Conservation (phyloP, 2,797 vertebrate genomes). For the Periophthalmus magnuspinnatus region DNA sequence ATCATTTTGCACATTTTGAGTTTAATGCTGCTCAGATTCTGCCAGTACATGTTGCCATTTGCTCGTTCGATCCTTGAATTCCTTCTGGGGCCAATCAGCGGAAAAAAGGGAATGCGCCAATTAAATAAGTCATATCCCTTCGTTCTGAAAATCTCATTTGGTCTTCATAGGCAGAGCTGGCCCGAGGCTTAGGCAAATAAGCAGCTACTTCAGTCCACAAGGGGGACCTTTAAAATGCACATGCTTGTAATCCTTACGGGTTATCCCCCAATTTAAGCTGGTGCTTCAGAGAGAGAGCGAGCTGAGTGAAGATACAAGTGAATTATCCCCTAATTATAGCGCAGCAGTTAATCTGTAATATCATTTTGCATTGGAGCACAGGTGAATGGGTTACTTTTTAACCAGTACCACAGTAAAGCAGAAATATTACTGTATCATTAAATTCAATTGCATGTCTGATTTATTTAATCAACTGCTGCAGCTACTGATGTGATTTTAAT, state of each 20-base stretch:
- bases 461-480: no score
- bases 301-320: background rate
- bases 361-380: background rate
- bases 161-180: conserved; percentile 8
- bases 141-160: conserved; percentile 6
- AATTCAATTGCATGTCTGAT: background rate
- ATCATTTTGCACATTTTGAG: background rate
- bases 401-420: background rate
- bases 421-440: background rate
- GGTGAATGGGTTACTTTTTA: background rate
- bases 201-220: conserved; percentile 3
- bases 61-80: conserved; percentile 28
- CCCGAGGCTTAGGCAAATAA: conserved; percentile 9
- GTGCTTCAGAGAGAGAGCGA: background rate
- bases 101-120: conserved; percentile 4
- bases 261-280: conserved; percentile 5
- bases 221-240: conserved; percentile 10
- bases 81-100: conserved; percentile 21
- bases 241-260: conserved; percentile 7
- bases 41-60: conserved; percentile 5
- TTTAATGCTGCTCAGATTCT: background rate
- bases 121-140: conserved; percentile 16
- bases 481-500: no score
- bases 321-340: conserved; percentile 5
- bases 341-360: background rate